Base-by-base conservation (phyloP, 2,888 invertebrate genomes). In the Baccha elongata region DNA sequence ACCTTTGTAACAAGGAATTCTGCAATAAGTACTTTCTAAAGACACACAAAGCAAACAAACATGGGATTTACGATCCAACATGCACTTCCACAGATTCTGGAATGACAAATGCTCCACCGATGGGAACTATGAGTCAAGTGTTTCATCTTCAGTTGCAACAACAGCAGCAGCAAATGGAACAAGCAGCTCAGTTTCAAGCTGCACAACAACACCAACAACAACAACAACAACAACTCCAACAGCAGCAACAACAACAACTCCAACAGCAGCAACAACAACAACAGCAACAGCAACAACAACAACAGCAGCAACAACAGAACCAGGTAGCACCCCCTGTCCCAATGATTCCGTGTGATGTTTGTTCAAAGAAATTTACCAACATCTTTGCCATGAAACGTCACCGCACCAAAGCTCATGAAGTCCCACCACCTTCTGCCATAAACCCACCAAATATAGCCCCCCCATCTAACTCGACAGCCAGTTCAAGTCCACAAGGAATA, bases 1-100 rank as follows among this genome's bases (percentile, higher is more conserved):
- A 98, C 89, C 93, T 98, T 76, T 99, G 99, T 93, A 98, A 98
- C 92, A 98, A 98, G 90, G 99, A 99, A 91, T 99, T 99, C 91
- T 99, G 99, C 92, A 98, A 99, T 92, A 98, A 98, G 90, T 98
- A 99, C 91, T 99, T 98, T 91, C 92, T 99, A 23, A 98, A 99
- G 91, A 99, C 99, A 74, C 99, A 99, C 92, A 97, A 98, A 90
- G 98, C 98, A 32, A 98, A 98, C 91, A 98, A 98, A 89, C 99
- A 99, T 90, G 98, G 98, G 26, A 97, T 99, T 86, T 97, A 97
- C 89, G 94, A 94, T 75, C 90, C 91, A 0, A 87, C 85, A 1
- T 86, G 86, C 35, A 85, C 86, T 1, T 87, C 88, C 11, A 65
- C 85, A 50, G 87, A 87, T n/a, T 85, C 86, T 37, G 84, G 85